Evolutionary conservation across 2,113 vertebrate species (phyloP).

Genomic region (Corynorhinus townsendii): DNA sequence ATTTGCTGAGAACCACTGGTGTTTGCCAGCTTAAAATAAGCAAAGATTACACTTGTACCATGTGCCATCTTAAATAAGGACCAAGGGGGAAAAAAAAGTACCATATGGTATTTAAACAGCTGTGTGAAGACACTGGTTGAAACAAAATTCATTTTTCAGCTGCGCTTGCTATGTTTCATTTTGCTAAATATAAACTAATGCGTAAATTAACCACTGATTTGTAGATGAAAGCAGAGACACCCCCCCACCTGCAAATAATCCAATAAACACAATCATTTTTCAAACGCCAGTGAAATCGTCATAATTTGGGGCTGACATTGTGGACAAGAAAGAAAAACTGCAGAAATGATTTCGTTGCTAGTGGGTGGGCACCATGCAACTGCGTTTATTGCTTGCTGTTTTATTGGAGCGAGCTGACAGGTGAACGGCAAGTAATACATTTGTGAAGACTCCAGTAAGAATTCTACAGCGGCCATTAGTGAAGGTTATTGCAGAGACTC

Average conservation of each 20-base stretch:
- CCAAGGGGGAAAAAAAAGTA: slow-evolving; percentile 39
- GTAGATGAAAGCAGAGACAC: slow-evolving; percentile 74
- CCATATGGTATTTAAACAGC: slow-evolving; percentile 65
- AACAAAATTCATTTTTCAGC: slow-evolving; percentile 66
- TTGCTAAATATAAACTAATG: slow-evolving; percentile 74
- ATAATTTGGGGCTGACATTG: slow-evolving; percentile 44
- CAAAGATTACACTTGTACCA: slow-evolving; percentile 59
- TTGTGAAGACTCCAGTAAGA: slow-evolving; percentile 29
- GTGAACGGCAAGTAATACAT: slow-evolving; percentile 41
- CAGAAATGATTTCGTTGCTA: slow-evolving; percentile 54
- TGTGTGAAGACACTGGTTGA: slow-evolving; percentile 63
- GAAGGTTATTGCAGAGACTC: slow-evolving; percentile 46
- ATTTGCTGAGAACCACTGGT: slow-evolving; percentile 44
- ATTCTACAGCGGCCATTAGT: slow-evolving; percentile 73
- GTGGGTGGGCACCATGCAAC: not conserved
- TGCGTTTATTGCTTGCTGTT: slow-evolving; percentile 74
- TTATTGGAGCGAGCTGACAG: slow-evolving; percentile 50
- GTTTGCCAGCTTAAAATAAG: slow-evolving; percentile 55
- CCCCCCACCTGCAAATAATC: slow-evolving; percentile 78
- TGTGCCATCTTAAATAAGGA: slow-evolving; percentile 61
- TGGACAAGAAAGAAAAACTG: slow-evolving; percentile 52
- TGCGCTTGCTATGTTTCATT: slow-evolving; percentile 74
- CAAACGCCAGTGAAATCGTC: slow-evolving; percentile 49
- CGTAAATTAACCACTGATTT: slow-evolving; percentile 82
- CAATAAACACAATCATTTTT: slow-evolving; percentile 75